Conservation (phyloP, 2,797 vertebrate species). For the Meda fulgida region DNA sequence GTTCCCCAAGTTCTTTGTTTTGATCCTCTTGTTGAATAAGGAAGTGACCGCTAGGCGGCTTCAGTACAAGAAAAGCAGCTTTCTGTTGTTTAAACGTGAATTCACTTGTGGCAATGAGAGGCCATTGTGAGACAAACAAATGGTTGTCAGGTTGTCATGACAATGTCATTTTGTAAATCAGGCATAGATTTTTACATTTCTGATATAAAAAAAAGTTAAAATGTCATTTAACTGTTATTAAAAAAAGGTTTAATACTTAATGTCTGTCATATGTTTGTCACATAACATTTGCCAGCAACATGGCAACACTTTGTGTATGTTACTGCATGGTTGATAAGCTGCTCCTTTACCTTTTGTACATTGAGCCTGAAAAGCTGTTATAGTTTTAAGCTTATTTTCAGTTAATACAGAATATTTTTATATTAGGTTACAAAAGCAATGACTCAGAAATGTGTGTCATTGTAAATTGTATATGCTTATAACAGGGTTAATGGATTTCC, state of each 20-base stretch:
- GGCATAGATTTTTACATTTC: background rate
- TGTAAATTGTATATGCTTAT: background rate
- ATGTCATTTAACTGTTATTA: background rate
- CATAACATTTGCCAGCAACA: background rate
- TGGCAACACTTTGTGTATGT: background rate
- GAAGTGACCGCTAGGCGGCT: conserved; percentile 47
- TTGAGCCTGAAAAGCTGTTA: background rate
- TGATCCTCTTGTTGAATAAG: conserved; percentile 17
- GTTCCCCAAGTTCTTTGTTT: conserved; percentile 44
- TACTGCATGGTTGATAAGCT: background rate
- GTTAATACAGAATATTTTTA: background rate
- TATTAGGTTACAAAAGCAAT: background rate
- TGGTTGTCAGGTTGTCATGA: conserved; percentile 26
- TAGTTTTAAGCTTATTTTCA: background rate
- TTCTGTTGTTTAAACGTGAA: conserved; percentile 36
- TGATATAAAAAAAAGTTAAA: background rate
- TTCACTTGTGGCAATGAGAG: conserved; percentile 25
- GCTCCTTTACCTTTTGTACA: background rate
- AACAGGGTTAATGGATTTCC: conserved; percentile 4
- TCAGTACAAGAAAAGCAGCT: background rate
- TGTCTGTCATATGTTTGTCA: background rate
- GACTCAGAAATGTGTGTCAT: background rate
- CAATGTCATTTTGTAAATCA: background rate
- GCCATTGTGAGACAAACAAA: conserved; percentile 24
- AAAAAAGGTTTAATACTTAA: background rate